These are phyloP conservation scores for Porites divaricata DNA, from an alignment of 92 coral and sea anemone genomes.

Conservation along the genomic window DNA sequence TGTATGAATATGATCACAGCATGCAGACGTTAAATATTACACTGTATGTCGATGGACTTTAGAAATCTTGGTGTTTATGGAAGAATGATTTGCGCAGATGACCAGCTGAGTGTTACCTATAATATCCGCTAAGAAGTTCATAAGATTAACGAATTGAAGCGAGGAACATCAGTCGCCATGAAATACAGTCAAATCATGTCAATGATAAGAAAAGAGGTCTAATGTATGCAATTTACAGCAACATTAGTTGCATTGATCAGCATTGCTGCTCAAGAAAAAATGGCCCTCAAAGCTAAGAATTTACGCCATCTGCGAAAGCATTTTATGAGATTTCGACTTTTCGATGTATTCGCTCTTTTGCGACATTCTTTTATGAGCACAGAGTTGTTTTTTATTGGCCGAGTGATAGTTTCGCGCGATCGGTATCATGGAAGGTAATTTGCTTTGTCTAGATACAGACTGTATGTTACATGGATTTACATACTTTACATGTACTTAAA, in stretches of 20 bases:
- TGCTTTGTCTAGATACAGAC: neutral
- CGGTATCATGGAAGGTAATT: neutral
- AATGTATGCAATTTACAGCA: too few species aligned
- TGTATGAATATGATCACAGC: conserved; percentile 12
- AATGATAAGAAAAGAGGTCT: too few species aligned
- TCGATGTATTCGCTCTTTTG: too few species aligned
- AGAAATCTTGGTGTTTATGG: conserved; percentile 4
- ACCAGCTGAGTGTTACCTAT: too few species aligned
- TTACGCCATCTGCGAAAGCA: neutral
- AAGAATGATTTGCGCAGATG: neutral
- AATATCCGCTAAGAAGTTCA: neutral
- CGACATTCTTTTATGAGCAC: too few species aligned
- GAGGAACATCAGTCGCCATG: neutral
- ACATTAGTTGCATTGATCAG: neutral
- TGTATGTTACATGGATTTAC: neutral
- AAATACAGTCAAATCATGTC: too few species aligned
- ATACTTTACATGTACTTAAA: too few species aligned
- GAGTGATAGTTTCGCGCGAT: too few species aligned
- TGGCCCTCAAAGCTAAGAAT: neutral
- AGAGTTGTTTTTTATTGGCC: too few species aligned
- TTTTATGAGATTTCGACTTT: neutral
- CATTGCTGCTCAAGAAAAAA: neutral
- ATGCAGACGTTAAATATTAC: conserved; percentile 23
- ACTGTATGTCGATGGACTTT: neutral
- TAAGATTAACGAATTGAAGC: too few species aligned